Evolutionary conservation across 2,113 vertebrate species (phyloP).

Genomic region (Elgaria multicarinata): DNA sequence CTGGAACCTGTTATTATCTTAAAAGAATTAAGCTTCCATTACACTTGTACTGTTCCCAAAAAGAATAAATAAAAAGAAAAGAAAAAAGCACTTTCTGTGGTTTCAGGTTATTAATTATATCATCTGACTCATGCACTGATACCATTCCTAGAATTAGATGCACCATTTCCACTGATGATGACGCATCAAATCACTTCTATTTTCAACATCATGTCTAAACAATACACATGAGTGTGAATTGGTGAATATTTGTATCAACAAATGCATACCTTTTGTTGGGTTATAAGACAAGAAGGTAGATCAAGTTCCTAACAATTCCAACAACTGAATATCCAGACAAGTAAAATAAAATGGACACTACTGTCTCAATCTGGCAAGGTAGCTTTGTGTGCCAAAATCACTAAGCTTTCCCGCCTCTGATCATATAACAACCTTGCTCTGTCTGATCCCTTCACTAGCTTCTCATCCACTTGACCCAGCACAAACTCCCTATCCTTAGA

Average conservation of each 20-base stretch:
- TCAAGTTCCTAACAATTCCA: neutral
- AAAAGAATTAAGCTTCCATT: neutral
- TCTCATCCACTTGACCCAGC: neutral
- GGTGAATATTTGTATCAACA: neutral
- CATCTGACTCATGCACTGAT: conserved; percentile 3
- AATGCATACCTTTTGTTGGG: neutral
- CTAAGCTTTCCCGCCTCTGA: neutral
- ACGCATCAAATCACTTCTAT: conserved; percentile 13
- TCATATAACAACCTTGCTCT: neutral
- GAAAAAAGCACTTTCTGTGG: neutral
- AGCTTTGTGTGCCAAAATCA: neutral
- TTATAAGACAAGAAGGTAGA: neutral
- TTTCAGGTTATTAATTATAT: conserved; percentile 1
- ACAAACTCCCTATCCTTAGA: neutral
- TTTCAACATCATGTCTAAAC: conserved; percentile 12
- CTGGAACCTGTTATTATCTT: neutral
- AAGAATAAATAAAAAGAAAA: neutral
- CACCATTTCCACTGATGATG: neutral
- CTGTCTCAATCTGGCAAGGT: neutral
- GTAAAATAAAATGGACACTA: neutral
- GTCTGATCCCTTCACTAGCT: neutral
- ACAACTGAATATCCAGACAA: neutral
- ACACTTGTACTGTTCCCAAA: neutral
- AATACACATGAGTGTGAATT: neutral
- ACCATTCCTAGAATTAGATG: conserved; percentile 9